Conservation (phyloP, 1,140 invertebrate genomes). For the Mizuhopecten yessoensis region DNA sequence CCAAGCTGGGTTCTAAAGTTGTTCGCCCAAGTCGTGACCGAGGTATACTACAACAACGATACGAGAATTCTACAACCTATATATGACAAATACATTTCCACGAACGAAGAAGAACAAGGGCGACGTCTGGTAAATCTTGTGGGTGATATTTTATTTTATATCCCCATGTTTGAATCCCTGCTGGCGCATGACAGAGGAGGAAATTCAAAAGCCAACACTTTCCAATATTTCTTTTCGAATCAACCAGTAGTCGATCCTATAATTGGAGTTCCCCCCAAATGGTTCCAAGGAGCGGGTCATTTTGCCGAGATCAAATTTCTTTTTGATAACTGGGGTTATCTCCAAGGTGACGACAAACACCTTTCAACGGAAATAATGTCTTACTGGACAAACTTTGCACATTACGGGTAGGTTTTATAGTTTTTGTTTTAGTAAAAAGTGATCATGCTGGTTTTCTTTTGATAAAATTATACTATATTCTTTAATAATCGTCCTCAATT, state of each 20-base stretch:
- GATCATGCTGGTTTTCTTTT: too few species aligned
- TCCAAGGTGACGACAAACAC: slow-evolving; percentile 87
- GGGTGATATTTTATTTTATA: slow-evolving; percentile 67
- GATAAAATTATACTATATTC: too few species aligned
- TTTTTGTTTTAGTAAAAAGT: too few species aligned
- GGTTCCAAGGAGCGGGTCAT: slow-evolving; percentile 69
- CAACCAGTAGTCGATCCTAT: slow-evolving; percentile 44
- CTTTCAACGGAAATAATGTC: slow-evolving; percentile 95
- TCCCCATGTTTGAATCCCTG: slow-evolving; percentile 60
- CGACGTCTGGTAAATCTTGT: slow-evolving; percentile 62
- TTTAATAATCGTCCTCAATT: too few species aligned
- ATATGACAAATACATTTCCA: slow-evolving; percentile 57
- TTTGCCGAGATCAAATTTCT: slow-evolving; percentile 67
- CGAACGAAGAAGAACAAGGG: slow-evolving; percentile 58
- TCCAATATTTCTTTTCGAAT: slow-evolving; percentile 68
- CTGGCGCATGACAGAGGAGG: slow-evolving; percentile 46
- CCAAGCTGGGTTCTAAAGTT: slow-evolving; percentile 58
- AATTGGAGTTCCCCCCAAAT: slow-evolving; percentile 44
- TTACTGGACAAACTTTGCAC: slow-evolving; percentile 96
- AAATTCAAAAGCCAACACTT: slow-evolving; percentile 38
- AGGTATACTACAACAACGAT: slow-evolving; percentile 57
- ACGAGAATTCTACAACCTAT: slow-evolving; percentile 50
- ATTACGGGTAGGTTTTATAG: slow-evolving; percentile 95
- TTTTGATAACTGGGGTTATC: slow-evolving; percentile 63
- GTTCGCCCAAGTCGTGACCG: slow-evolving; percentile 54